Evolutionary conservation across 2,113 vertebrate genomes (phyloP).

Genomic region (Tupaia tana): DNA sequence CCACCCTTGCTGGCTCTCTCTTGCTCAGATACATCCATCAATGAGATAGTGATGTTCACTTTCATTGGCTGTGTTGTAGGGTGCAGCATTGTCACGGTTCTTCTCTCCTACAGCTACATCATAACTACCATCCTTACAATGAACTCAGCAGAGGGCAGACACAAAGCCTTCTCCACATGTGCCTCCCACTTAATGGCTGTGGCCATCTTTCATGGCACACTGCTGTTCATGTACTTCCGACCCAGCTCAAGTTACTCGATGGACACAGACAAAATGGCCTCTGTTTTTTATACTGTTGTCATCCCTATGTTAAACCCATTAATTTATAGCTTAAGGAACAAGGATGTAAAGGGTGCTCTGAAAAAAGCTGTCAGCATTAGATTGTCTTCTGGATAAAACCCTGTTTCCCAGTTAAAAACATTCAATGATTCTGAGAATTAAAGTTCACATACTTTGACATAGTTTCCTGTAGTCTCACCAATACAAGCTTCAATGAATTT

Average conservation of each 20-base stretch:
- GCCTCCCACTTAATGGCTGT: constrained; percentile 67
- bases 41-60: constrained; percentile 38
- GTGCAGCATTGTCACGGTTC: constrained; percentile 58
- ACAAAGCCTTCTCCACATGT: constrained; percentile 73
- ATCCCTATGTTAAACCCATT: constrained; percentile 79
- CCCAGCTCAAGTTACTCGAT: constrained; percentile 65
- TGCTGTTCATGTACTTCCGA: constrained; percentile 72
- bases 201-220: constrained; percentile 68
- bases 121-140: constrained; percentile 64
- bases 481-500: neutral
- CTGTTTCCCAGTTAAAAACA: neutral
- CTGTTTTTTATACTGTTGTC: constrained; percentile 75
- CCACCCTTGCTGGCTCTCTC: constrained; percentile 64
- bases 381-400: neutral
- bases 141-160: constrained; percentile 45
- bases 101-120: constrained; percentile 71
- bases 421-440: neutral
- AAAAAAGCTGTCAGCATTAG: constrained; percentile 13
- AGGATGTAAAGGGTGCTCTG: constrained; percentile 69
- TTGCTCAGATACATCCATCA: constrained; percentile 28
- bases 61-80: constrained; percentile 59
- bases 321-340: constrained; percentile 80
- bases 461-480: neutral
- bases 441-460: neutral
- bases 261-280: constrained; percentile 69